Evolutionary conservation across 1,140 invertebrate genomes (phyloP).

Genomic region (Agraylea sexmaculata): DNA sequence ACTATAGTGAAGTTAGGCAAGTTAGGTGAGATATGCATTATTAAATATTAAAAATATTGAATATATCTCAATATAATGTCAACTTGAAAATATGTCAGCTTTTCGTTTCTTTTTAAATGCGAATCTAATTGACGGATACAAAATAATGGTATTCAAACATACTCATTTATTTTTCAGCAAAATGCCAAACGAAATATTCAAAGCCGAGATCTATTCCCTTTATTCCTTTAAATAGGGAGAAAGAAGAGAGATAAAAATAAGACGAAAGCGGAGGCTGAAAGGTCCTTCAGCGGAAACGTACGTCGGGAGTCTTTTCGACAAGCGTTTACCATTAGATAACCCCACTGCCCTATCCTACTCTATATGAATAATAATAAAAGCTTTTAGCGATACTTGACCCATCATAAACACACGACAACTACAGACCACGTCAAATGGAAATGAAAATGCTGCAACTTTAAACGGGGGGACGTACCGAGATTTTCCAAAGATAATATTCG

Average conservation of each 20-base stretch:
- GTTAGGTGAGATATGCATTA: too few species aligned
- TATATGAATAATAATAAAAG: conserved; percentile 12
- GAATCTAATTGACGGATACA: neutral
- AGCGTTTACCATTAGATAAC: conserved; percentile 8
- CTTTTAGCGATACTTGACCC: conserved; percentile 13
- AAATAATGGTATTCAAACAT: neutral
- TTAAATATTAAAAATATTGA: too few species aligned
- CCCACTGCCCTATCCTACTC: neutral
- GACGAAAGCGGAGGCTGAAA: conserved; percentile 3
- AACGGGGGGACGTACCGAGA: neutral
- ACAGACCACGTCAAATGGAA: conserved; percentile 1
- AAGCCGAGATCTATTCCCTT: conserved; percentile 3
- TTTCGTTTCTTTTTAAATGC: neutral
- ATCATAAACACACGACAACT: conserved; percentile 9
- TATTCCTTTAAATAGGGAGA: neutral
- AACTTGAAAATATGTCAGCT: neutral
- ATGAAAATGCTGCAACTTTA: neutral
- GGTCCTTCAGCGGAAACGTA: conserved; percentile 6
- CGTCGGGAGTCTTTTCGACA: conserved; percentile 1
- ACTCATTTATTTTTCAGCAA: conserved; percentile 2
- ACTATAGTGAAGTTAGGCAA: neutral
- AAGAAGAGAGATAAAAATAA: neutral
- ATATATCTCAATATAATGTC: neutral
- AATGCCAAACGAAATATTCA: conserved; percentile 10
- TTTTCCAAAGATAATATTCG: conserved; percentile 8